Percentiles rank a stretch among this genome's conserved stretches.
These are phyloP conservation scores for Cotesia vestalis DNA, from an alignment of 1,140 invertebrate species.

Conservation along the genomic window DNA sequence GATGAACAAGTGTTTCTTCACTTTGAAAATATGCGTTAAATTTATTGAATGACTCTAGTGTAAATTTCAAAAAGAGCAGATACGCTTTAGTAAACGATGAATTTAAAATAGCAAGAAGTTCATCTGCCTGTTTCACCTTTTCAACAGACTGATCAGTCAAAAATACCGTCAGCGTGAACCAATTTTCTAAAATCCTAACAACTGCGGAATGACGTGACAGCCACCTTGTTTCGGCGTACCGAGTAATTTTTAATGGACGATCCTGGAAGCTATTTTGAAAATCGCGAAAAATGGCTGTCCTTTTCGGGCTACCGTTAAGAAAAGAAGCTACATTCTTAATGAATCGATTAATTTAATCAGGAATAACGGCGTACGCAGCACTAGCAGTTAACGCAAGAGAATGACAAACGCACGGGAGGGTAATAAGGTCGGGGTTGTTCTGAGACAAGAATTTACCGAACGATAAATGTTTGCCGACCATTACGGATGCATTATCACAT, in stretches of 20 bases:
- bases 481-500: neutral
- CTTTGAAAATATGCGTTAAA: conserved; percentile 36
- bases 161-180: neutral
- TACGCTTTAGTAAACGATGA: conserved; percentile 24
- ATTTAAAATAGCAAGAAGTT: conserved; percentile 20
- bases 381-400: too few species aligned
- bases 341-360: neutral
- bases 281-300: conserved; percentile 30
- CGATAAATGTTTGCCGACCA: conserved; percentile 15
- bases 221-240: conserved; percentile 32
- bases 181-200: conserved; percentile 18
- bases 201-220: conserved; percentile 32
- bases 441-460: neutral
- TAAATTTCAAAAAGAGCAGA: conserved; percentile 35
- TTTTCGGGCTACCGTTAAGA: conserved; percentile 34
- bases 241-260: conserved; percentile 14
- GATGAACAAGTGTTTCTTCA: conserved; percentile 27
- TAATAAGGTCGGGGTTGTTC: too few species aligned
- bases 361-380: conserved; percentile 11
- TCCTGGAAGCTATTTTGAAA: conserved; percentile 29
- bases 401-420: too few species aligned
- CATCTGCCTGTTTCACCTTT: neutral
- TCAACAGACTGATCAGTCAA: too few species aligned
- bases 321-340: conserved; percentile 7
- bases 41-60: conserved; percentile 33